A percentile compares a stretch with the other conserved stretches of the same genome.
These are phyloP conservation scores for Phengaris alcon DNA, from an alignment of 2,888 invertebrate species.

Conservation along the genomic window DNA sequence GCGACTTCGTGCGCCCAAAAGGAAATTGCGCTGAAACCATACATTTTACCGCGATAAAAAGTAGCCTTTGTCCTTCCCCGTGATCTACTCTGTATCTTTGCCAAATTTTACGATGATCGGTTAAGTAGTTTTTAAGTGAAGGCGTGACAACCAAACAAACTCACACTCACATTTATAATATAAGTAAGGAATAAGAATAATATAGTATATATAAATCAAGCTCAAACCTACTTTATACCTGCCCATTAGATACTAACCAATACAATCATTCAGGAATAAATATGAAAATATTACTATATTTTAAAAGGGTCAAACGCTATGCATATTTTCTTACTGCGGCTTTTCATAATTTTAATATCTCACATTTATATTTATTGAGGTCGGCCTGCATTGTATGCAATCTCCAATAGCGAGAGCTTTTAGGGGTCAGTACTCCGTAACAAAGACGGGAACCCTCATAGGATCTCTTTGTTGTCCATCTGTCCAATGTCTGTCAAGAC, in stretches of 20 bases:
- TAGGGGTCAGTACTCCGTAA: not conserved
- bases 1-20: too few species aligned
- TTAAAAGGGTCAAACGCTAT: slow-evolving; percentile 1
- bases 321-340: not conserved
- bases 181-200: too few species aligned
- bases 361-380: not conserved
- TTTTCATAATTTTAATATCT: slow-evolving; percentile 13
- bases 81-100: too few species aligned
- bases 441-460: not conserved
- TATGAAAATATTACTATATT: not conserved
- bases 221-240: not conserved
- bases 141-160: too few species aligned
- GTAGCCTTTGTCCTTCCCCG: too few species aligned
- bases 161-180: too few species aligned
- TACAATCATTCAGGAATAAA: not conserved
- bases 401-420: not conserved
- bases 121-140: too few species aligned
- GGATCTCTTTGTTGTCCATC: too few species aligned
- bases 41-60: too few species aligned
- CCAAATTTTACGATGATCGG: too few species aligned
- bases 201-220: not conserved
- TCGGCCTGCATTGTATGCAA: slow-evolving; percentile 18
- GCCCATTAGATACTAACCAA: not conserved
- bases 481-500: too few species aligned
- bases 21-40: too few species aligned